Conservation (phyloP, 2,888 invertebrate genomes). For the Gortyna flavago region DNA sequence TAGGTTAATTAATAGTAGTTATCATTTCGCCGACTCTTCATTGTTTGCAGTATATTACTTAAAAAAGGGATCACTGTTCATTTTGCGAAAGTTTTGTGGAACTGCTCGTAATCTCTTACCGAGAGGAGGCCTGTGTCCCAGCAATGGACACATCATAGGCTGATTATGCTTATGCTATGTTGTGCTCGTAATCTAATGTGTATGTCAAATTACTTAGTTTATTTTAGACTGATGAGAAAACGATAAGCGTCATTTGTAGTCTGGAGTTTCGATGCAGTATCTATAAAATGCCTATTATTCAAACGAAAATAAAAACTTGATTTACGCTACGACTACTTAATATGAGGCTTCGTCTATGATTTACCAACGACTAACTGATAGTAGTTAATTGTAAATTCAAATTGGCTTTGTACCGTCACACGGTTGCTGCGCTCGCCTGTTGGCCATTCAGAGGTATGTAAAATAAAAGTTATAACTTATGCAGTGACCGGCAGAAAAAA, state of each 20-base stretch:
- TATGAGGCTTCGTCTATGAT: constrained; percentile 36
- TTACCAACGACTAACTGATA: constrained; percentile 67
- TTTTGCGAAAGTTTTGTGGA: neutral
- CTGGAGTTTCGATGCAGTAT: neutral
- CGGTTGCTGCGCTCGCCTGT: constrained; percentile 47
- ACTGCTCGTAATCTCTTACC: neutral
- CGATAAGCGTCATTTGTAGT: neutral
- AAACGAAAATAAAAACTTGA: constrained; percentile 6
- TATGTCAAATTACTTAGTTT: neutral
- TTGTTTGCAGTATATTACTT: neutral
- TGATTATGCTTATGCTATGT: too few species aligned
- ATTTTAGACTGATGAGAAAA: neutral
- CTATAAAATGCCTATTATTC: neutral
- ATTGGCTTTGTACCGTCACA: constrained; percentile 68
- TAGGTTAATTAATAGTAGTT: neutral
- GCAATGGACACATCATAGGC: neutral
- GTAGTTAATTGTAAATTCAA: constrained; percentile 73
- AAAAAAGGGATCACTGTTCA: neutral
- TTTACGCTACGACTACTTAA: constrained; percentile 15
- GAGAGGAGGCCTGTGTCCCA: neutral
- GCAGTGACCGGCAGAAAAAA: constrained; percentile 68
- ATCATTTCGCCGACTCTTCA: neutral
- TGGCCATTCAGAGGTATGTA: constrained; percentile 65
- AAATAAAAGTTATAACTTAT: constrained; percentile 71
- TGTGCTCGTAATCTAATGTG: neutral